Evolutionary conservation across 1,140 invertebrate species (phyloP).

Genomic region (Orius laevigatus): DNA sequence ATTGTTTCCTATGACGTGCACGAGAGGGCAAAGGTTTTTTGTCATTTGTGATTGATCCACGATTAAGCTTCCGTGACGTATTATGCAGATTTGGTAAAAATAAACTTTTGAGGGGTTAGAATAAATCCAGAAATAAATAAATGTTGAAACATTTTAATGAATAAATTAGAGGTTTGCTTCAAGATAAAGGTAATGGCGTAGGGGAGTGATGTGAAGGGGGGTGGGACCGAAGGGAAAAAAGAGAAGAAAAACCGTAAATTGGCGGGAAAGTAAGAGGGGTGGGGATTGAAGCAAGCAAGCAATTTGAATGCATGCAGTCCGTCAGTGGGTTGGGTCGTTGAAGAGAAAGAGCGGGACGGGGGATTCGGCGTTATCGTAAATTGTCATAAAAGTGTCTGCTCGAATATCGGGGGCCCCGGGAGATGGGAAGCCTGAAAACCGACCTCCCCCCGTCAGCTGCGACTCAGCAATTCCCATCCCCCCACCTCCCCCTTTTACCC

Average conservation of each 20-base stretch:
- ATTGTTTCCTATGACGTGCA: no score
- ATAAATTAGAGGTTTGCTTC: constrained; percentile 8
- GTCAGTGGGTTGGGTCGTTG: constrained; percentile 9
- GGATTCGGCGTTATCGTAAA: constrained; percentile 14
- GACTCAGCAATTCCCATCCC: constrained; percentile 1
- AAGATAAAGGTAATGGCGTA: constrained; percentile 2
- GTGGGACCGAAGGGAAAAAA: neutral
- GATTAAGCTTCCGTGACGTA: no score
- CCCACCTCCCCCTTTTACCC: neutral
- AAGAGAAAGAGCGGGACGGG: neutral
- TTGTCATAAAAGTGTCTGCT: constrained; percentile 18
- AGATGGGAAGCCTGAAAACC: constrained; percentile 4
- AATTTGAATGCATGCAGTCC: constrained; percentile 19
- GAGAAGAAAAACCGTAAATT: constrained; percentile 15
- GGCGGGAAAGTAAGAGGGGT: constrained; percentile 12
- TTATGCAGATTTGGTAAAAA: no score
- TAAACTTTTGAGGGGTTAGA: no score
- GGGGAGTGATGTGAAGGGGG: neutral
- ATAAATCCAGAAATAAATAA: no score
- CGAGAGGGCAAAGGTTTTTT: no score
- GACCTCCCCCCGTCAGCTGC: constrained; percentile 7
- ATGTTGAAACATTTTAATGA: constrained; percentile 7
- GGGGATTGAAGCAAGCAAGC: constrained; percentile 18
- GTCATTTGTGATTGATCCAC: no score
- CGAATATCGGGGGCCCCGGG: constrained; percentile 13